Conservation (phyloP, 1,140 invertebrate species). For the Aleiodes sp. region DNA sequence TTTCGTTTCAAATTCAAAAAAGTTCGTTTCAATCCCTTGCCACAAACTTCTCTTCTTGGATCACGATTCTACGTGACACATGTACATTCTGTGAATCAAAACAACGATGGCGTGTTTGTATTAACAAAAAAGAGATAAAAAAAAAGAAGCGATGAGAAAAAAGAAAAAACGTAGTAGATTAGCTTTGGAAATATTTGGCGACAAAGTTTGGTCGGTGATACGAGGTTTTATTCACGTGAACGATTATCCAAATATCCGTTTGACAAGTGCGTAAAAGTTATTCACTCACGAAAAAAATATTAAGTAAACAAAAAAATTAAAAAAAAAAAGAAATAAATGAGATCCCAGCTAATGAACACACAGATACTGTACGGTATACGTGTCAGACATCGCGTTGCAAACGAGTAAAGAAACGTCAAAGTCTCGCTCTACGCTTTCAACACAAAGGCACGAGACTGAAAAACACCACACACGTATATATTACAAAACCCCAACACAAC, state of each 20-base stretch:
- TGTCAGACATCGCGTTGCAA: slow-evolving; percentile 23
- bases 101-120: slow-evolving; percentile 22
- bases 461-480: slow-evolving; percentile 4
- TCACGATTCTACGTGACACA: slow-evolving; percentile 29
- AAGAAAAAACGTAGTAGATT: no score
- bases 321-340: slow-evolving; percentile 1
- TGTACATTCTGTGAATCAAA: slow-evolving; percentile 31
- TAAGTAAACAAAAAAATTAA: background rate
- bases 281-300: background rate
- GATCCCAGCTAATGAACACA: background rate
- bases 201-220: no score
- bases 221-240: no score
- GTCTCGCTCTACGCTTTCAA: background rate
- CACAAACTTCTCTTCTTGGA: no score
- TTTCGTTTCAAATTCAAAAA: background rate
- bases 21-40: slow-evolving; percentile 2
- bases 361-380: slow-evolving; percentile 13
- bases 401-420: slow-evolving; percentile 21
- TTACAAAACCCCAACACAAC: background rate
- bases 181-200: no score
- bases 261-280: no score
- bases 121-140: background rate
- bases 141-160: background rate
- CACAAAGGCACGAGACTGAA: slow-evolving; percentile 4
- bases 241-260: no score